A percentile compares a stretch with the other conserved stretches of the same genome.
These are phyloP conservation scores for Zophobas morio DNA, from an alignment of 1,140 invertebrate genomes.

Conservation along the genomic window DNA sequence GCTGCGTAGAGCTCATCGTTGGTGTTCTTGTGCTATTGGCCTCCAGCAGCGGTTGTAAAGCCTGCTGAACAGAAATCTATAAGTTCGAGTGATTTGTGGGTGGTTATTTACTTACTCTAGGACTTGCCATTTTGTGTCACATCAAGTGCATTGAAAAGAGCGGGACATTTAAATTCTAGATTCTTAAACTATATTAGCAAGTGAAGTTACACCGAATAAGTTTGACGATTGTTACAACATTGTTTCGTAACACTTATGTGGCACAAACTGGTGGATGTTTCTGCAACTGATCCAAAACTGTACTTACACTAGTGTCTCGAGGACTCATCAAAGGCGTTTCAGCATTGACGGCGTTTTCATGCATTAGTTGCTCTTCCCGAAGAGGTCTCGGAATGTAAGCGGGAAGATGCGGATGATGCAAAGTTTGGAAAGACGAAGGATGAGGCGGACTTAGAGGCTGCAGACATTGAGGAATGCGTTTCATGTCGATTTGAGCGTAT, in stretches of 20 bases:
- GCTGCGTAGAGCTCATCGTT: conserved; percentile 62
- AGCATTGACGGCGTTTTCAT: conserved; percentile 62
- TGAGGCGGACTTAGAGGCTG: conserved; percentile 62
- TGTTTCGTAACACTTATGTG: too few species aligned
- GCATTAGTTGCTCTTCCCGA: conserved; percentile 62
- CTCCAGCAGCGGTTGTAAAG: conserved; percentile 63
- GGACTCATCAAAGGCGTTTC: conserved; percentile 64
- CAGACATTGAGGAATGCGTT: conserved; percentile 60
- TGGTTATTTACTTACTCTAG: neutral
- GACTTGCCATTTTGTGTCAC: too few species aligned
- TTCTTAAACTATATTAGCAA: too few species aligned
- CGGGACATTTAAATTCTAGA: too few species aligned
- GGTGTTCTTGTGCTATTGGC: conserved; percentile 58
- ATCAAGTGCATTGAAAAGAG: too few species aligned
- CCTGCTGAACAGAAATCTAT: conserved; percentile 51
- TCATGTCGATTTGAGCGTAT: conserved; percentile 70
- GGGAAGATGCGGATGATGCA: conserved; percentile 64
- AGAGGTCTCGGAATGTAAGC: conserved; percentile 63
- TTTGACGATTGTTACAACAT: too few species aligned
- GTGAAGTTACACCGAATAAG: too few species aligned
- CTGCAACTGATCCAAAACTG: neutral
- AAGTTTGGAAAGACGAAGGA: conserved; percentile 63
- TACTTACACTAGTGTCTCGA: conserved; percentile 63
- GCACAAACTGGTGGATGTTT: neutral
- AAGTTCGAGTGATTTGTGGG: neutral